Evolutionary conservation across 2,113 vertebrate species (phyloP).

Genomic region (Castor canadensis): DNA sequence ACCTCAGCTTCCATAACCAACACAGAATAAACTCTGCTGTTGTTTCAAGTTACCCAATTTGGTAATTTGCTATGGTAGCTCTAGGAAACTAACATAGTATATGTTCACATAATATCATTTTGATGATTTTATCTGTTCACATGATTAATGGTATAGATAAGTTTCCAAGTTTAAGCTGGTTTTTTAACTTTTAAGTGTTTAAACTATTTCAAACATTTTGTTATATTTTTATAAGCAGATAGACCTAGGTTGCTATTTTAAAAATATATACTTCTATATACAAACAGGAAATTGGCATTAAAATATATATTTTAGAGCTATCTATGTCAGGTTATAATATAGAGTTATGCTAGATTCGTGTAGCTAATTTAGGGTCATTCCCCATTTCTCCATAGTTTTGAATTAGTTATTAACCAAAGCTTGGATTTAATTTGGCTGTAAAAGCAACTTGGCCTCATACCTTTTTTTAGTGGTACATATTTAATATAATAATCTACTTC

Average conservation of each 20-base stretch:
- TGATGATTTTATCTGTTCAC: neutral
- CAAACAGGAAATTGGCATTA: neutral
- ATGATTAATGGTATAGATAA: neutral
- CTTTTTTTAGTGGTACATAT: neutral
- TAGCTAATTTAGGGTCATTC: neutral
- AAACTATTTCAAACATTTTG: neutral
- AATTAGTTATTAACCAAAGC: conserved; percentile 7
- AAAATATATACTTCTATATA: neutral
- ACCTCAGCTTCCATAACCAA: neutral
- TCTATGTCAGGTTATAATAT: neutral
- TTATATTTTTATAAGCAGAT: conserved; percentile 15
- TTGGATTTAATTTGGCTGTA: conserved; percentile 13
- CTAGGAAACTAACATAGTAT: neutral
- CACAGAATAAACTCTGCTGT: neutral
- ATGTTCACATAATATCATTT: neutral
- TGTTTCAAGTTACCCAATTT: neutral
- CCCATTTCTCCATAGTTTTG: neutral
- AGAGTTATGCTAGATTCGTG: neutral
- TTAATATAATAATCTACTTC: conserved; percentile 24
- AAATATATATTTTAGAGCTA: neutral
- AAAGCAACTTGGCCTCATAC: neutral
- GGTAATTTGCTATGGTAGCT: neutral
- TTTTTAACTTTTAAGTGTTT: conserved; percentile 42
- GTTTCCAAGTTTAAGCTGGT: neutral
- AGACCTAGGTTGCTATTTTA: neutral